Evolutionary conservation across 2,888 invertebrate species (phyloP), one percentile per base, ranked within the genome.

Genomic region (Patella pellucida): DNA sequence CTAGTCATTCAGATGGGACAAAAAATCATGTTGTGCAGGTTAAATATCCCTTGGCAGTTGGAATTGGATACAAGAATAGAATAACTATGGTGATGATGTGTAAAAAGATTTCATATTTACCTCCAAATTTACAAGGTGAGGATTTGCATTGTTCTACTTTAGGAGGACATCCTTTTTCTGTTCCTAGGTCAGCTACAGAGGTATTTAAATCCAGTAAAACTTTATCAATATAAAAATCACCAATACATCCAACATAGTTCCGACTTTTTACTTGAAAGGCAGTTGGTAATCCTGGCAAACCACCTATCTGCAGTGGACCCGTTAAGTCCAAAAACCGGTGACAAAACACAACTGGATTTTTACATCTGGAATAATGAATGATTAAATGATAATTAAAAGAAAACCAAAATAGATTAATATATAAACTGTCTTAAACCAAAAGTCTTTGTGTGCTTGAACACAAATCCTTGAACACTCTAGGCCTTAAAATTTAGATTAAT

Each of bases 211-310:
- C 97, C 1, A 98, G 88, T 82, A 96, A 95, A 81, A 94, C 94
- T 81, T 96, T 94, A 89, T 99, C 97, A 71, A 98, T 93, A 88
- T 94, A 93, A 3, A 99, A 91, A 87, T 98, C 96, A 0, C 95
- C 94, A 83, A 99, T 96, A 91, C 98, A 99, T 0, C 98, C 98
- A 0, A 95, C 93, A 88, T 95, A 98, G 88, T 97, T 95, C 52
- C 87, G 89, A 77, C 89, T 89, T 69, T 87, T 85, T 31, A 91
- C 81, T 81, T 88, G 88, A 79, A 87, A 87, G 51, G 80, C 81
- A 15, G 86, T 82, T 1, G 86, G 86, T 15, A 87, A 77, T n/a
- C 82, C 82, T 0, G 98, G 97, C 1, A 98, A 92, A 0, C 98
- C 98, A 0, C 98, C 98, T 11, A 99, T 92, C 91, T 97, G 97